A percentile compares a stretch with the other conserved stretches of the same genome.
Conservation (phyloP, 2,797 vertebrate species). For the Leucoraja ocellata region DNA sequence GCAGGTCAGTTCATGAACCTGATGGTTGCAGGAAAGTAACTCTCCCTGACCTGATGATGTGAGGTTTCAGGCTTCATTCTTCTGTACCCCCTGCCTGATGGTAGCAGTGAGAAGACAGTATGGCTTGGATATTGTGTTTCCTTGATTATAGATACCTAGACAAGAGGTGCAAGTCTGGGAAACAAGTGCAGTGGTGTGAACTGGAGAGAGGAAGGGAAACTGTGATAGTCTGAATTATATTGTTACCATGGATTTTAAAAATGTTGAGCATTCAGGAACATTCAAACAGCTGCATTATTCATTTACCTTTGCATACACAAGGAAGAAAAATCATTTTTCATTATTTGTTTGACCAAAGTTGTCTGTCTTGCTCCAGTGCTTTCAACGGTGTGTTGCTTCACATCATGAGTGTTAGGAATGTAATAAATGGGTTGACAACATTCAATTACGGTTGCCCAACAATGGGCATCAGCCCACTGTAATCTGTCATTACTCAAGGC, state of each 20-base stretch:
- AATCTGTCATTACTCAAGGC: neutral
- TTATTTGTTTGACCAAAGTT: neutral
- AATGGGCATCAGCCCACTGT: neutral
- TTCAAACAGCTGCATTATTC: neutral
- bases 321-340: neutral
- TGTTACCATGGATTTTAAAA: neutral
- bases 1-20: no score
- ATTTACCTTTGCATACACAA: neutral
- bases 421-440: no score
- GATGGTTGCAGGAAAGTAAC: no score
- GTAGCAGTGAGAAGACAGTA: no score
- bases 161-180: neutral
- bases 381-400: neutral
- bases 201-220: neutral
- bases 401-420: neutral
- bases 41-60: no score
- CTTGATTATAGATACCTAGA: no score
- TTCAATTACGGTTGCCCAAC: neutral
- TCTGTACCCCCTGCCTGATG: no score
- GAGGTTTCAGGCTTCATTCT: no score
- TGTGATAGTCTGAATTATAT: neutral
- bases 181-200: neutral
- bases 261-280: neutral
- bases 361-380: neutral
- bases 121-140: no score